Percentiles rank a stretch among this genome's conserved stretches.
These are phyloP conservation scores for Aphodius sticticus DNA, from an alignment of 2,888 invertebrate genomes.

Conservation along the genomic window DNA sequence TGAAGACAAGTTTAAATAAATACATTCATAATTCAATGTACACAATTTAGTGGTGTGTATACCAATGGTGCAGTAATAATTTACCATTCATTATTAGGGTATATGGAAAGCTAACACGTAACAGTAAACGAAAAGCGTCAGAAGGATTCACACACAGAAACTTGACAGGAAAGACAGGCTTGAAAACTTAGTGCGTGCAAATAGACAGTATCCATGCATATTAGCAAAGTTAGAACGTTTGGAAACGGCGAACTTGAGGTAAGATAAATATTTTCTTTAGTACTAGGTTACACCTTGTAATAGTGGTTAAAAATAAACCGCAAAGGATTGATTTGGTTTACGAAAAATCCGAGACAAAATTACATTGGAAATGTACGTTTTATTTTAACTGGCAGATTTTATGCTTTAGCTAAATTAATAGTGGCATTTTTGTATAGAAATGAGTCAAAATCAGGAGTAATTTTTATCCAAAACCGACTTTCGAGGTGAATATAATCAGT, in stretches of 20 bases:
- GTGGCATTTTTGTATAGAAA: no score
- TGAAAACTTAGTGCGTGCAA: neutral
- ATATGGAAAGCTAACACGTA: neutral
- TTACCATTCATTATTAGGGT: neutral
- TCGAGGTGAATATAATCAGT: no score
- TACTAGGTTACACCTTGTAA: neutral
- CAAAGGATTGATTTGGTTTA: neutral
- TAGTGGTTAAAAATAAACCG: neutral
- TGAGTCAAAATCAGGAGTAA: no score
- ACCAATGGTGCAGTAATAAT: neutral
- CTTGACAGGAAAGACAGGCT: neutral
- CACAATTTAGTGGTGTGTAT: neutral
- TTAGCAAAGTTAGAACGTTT: neutral
- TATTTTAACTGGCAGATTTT: no score
- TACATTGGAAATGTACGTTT: no score
- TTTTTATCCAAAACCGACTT: no score
- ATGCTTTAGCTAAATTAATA: no score
- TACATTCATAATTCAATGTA: neutral
- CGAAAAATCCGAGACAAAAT: neutral
- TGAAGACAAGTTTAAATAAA: neutral
- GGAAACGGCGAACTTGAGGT: neutral
- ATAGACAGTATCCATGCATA: neutral
- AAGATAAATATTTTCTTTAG: neutral
- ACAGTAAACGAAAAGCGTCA: neutral
- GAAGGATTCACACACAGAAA: neutral